These are phyloP conservation scores for Caenorhabditis parvicauda DNA, from an alignment of 2,888 invertebrate genomes.

Conservation along the genomic window DNA sequence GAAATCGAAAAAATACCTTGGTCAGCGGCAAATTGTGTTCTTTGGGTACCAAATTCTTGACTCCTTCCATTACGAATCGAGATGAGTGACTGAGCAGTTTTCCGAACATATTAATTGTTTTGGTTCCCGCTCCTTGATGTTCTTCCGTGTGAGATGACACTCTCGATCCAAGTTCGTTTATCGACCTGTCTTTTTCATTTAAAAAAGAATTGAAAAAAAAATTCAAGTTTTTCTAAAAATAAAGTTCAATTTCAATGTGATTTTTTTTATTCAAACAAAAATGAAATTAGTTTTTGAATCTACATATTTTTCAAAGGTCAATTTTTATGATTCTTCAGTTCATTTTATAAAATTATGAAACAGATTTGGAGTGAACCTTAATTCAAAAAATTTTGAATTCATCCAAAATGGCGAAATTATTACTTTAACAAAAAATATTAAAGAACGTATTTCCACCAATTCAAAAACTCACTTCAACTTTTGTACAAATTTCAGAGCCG, in stretches of 20 bases:
- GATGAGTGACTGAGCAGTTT: conserved; percentile 95
- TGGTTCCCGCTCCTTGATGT: conserved; percentile 81
- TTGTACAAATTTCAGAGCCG: conserved; percentile 54
- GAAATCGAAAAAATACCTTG: too few relatives aligned
- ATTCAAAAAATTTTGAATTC: background rate
- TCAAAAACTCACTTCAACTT: conserved; percentile 31
- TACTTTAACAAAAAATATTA: background rate
- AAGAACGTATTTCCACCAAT: conserved; percentile 71
- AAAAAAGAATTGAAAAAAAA: background rate
- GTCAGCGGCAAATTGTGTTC: conserved; percentile 71
- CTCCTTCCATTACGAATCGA: conserved; percentile 94
- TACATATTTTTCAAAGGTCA: background rate
- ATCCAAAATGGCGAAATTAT: background rate
- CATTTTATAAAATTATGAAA: background rate
- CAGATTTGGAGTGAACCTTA: background rate
- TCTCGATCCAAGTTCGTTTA: conserved; percentile 33
- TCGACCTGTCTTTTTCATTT: too few relatives aligned
- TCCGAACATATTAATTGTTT: conserved; percentile 91
- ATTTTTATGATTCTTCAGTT: background rate
- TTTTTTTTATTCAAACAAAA: background rate
- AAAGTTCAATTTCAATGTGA: background rate
- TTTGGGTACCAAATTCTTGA: conserved; percentile 87
- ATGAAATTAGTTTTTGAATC: background rate
- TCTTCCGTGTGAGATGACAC: conserved; percentile 66
- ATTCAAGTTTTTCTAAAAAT: background rate